These are phyloP conservation scores for Gymnarchus niloticus DNA, from an alignment of 2,113 vertebrate species.

Conservation along the genomic window DNA sequence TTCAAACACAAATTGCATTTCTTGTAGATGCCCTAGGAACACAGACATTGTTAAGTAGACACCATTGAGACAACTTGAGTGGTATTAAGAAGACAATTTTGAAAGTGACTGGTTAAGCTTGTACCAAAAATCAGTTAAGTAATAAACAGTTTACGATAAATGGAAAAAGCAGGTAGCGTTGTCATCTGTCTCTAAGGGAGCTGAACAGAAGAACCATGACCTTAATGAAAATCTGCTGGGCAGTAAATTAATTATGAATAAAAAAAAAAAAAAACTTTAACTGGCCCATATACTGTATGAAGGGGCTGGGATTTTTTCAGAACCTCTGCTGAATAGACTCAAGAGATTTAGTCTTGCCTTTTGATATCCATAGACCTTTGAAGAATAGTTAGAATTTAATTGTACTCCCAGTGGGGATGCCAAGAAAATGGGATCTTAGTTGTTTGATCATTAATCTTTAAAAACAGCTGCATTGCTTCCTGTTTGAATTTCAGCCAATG, in stretches of 20 bases:
- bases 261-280: background rate
- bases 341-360: background rate
- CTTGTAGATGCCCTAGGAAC: background rate
- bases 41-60: background rate
- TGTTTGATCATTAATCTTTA: conserved; percentile 1
- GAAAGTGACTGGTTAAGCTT: background rate
- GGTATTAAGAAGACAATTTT: no score
- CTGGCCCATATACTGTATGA: background rate
- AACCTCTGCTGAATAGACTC: background rate
- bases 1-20: background rate
- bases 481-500: background rate
- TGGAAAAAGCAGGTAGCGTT: background rate
- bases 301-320: background rate
- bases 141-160: background rate
- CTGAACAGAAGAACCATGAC: background rate
- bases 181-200: background rate
- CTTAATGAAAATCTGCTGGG: background rate
- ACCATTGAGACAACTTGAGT: background rate
- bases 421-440: background rate
- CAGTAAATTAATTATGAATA: background rate
- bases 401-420: background rate
- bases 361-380: background rate
- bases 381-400: background rate
- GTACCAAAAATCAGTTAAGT: background rate
- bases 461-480: background rate